These are phyloP conservation scores for Linyphia triangularis DNA, from an alignment of 2,888 invertebrate species.

Conservation along the genomic window DNA sequence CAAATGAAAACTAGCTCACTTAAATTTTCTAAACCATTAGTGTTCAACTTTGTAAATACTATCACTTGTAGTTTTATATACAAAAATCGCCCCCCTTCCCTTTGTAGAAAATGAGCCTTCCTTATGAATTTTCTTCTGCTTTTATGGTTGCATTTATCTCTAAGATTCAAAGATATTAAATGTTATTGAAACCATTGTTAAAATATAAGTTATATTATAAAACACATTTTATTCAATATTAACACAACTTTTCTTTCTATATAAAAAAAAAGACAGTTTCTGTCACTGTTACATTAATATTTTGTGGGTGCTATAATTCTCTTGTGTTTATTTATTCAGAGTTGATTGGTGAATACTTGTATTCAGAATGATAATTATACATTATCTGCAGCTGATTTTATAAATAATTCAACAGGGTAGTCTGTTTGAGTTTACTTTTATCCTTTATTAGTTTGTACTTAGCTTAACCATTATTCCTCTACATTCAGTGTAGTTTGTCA, in stretches of 20 bases:
- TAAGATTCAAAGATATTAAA: no score
- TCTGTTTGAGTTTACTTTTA: conserved; percentile 24
- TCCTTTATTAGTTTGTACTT: conserved; percentile 2
- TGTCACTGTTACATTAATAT: not conserved
- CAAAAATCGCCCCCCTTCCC: no score
- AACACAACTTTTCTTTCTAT: no score
- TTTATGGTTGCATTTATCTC: no score
- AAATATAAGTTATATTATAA: no score
- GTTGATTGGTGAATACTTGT: not conserved
- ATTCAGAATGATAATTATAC: not conserved
- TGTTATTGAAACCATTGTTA: no score
- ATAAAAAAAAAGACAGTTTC: no score
- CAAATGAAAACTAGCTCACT: no score
- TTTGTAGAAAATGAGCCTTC: no score
- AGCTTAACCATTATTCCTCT: conserved; percentile 18
- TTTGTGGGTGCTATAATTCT: conserved; percentile 1
- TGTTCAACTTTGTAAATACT: conserved; percentile 31
- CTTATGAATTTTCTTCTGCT: no score
- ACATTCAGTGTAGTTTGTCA: conserved; percentile 25
- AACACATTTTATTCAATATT: no score
- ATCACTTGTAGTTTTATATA: no score
- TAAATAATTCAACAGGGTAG: not conserved
- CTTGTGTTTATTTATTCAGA: conserved; percentile 41
- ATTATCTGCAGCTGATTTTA: conserved; percentile 34
- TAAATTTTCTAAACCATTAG: not conserved